Evolutionary conservation across 2,888 invertebrate species (phyloP).

Genomic region (Agrypnus murinus): DNA sequence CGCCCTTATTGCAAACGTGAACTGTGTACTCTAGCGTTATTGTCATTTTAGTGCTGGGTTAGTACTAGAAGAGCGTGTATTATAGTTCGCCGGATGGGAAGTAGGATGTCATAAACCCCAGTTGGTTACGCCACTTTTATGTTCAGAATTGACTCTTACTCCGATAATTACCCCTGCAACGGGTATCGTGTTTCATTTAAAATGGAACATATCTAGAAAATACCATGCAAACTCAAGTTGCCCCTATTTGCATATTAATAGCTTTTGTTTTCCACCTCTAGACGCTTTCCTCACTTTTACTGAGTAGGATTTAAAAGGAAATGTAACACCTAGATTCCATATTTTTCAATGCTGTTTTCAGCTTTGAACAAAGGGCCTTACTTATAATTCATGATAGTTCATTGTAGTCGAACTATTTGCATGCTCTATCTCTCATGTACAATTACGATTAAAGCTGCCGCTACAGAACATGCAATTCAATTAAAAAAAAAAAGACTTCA

Average conservation of each 20-base stretch:
- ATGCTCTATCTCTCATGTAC: background rate
- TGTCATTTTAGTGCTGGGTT: slow-evolving; percentile 42
- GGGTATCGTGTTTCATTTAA: slow-evolving; percentile 27
- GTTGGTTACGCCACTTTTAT: slow-evolving; percentile 19
- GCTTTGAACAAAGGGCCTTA: slow-evolving; percentile 25
- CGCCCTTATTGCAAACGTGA: slow-evolving; percentile 52
- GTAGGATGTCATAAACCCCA: slow-evolving; percentile 22
- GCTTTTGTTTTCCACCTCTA: slow-evolving; percentile 34
- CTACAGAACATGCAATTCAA: background rate
- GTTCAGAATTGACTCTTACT: slow-evolving; percentile 29
- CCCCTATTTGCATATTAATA: slow-evolving; percentile 36
- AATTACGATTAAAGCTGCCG: background rate
- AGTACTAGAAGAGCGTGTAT: slow-evolving; percentile 31
- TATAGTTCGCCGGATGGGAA: slow-evolving; percentile 4
- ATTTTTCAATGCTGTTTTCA: background rate
- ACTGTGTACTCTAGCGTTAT: slow-evolving; percentile 47
- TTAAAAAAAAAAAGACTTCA: background rate
- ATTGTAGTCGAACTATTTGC: slow-evolving; percentile 9
- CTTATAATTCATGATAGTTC: slow-evolving; percentile 20
- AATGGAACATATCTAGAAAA: slow-evolving; percentile 26
- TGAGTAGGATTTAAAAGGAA: slow-evolving; percentile 15
- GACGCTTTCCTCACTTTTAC: slow-evolving; percentile 11
- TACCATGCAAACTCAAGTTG: slow-evolving; percentile 19
- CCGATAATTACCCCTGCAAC: slow-evolving; percentile 41
- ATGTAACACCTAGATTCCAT: background rate